phyloP scores from a whole-genome alignment of 2,113 vertebrate genomes.

The Pica pica region DNA sequence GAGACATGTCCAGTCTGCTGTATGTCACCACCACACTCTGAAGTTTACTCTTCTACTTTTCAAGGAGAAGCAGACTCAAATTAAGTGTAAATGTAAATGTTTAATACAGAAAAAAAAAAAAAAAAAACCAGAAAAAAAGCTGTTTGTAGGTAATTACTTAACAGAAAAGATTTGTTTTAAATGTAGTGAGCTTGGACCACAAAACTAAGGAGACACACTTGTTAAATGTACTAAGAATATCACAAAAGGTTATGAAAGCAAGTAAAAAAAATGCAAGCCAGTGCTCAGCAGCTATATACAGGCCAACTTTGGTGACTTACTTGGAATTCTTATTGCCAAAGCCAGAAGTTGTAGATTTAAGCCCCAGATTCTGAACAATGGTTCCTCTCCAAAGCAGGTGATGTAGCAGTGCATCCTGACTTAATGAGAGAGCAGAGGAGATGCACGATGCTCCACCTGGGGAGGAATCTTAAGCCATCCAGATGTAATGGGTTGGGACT shows the following conservation, averaged over 20 bases:
- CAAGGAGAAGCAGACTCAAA: background rate
- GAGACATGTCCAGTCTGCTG: background rate
- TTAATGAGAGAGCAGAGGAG: background rate
- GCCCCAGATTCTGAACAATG: background rate
- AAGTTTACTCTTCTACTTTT: background rate
- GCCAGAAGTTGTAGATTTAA: background rate
- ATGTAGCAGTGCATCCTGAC: background rate
- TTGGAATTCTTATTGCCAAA: background rate
- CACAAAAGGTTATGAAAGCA: background rate
- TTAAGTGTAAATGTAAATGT: background rate
- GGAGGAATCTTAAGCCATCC: background rate
- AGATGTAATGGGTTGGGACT: accelerated
- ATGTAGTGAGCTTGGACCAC: background rate
- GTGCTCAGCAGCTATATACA: background rate
- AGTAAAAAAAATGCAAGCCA: background rate
- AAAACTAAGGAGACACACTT: background rate
- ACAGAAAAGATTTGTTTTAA: background rate
- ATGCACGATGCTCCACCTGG: background rate
- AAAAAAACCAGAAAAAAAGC: accelerated
- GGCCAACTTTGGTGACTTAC: background rate
- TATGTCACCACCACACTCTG: background rate
- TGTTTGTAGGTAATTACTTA: background rate
- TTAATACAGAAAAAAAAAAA: background rate
- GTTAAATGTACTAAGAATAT: background rate
- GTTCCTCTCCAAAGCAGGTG: background rate